Base-by-base conservation (phyloP, 2,888 invertebrate species). In the Epirrhoe tristata region DNA sequence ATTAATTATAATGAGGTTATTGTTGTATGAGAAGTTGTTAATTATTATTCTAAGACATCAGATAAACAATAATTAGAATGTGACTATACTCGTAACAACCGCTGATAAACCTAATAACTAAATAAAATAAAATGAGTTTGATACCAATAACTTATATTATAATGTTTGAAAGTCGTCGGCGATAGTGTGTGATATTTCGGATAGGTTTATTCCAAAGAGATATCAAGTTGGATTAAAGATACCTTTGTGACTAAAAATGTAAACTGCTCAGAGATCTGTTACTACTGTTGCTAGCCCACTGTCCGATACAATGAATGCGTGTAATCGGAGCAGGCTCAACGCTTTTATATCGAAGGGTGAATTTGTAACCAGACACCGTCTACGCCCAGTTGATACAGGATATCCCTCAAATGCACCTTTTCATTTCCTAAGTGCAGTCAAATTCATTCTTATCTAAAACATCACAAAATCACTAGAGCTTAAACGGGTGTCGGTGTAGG, bases 391-490 rank as follows among this genome's bases (percentile, higher is more conserved):
- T 78, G 82, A 83, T 82, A 84, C 79, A 78, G 77, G 80, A 82
- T 82, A 83, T 76, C 85, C 81, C 82, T 79, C 75, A 75, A 81
- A 81, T 73, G 73, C 69, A 79, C 77, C 77, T 67, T 83, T 88
- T 93, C 90, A 92, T 93, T 93, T 93, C 93, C 93, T 91, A 85
- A 92, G 85, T 91, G 88, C 83, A 86, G 76, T 83, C 83, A 88
- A 86, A 85, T 83, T 85, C 83, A 85, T 77, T 81, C 82, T 82
- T 82, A 79, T 79, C 75, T 64, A 16, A 60, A 60, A 46, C 16
- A 53, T 56, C 52, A 51, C 14, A 50, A 36, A 57, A 60, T 52
- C 60, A 53, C 63, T 63, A 31, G 1, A 48, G 48, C 48, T 14
- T 14, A 16, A 48, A 48, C 48, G 48, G 5, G 51, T 51, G 43